Evolutionary conservation across 2,113 vertebrate genomes (phyloP), one percentile per base, ranked within the genome.

Genomic region (Crotophaga sulcirostris): DNA sequence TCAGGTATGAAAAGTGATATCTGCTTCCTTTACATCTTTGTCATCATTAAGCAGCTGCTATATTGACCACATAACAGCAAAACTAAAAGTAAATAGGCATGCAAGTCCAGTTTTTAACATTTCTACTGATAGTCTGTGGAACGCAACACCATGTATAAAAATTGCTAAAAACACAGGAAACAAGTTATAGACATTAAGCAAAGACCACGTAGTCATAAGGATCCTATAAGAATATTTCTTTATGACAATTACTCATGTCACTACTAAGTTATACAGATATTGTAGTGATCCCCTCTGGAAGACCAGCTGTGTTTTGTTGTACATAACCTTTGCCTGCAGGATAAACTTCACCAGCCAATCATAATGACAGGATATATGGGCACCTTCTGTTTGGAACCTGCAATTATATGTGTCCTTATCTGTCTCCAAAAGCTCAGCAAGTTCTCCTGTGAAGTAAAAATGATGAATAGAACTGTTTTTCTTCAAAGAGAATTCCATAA

Each of bases 291-390:
- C 8, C 10, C 10, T 59, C 13, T 25, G 31, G 52, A 85, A 76
- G 51, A 66, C 15, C 0, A 0, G 5, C 7, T 33, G 18, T 54
- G 23, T 28, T 60, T 7, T 15, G 5, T 17, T 38, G 15, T 0
- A 1, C 21, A 28, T 70, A 51, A 55, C 18, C 42, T 12, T 90
- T 34, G 11, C 49, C 21, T 1, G 1, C 21, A 70, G 21, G 7
- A 24, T 51, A 77, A 70, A 56, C 12, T 63, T 63, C 3, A 1
- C 8, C 23, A 44, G 21, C 7, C 18, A 56, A 2, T 44, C 25
- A 19, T 56, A 49, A 56, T 11, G 16, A 68, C 52, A 89, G 11
- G 20, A 56, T 56, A 11, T 33, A 31, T 11, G 31, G 10, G 17
- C 14, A 76, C 24, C 18, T 54, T 40, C 25, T 17, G 23, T 63